A percentile compares a stretch with the other conserved stretches of the same genome.
Conservation (phyloP, 2,888 invertebrate genomes). For the Cantharis rustica region DNA sequence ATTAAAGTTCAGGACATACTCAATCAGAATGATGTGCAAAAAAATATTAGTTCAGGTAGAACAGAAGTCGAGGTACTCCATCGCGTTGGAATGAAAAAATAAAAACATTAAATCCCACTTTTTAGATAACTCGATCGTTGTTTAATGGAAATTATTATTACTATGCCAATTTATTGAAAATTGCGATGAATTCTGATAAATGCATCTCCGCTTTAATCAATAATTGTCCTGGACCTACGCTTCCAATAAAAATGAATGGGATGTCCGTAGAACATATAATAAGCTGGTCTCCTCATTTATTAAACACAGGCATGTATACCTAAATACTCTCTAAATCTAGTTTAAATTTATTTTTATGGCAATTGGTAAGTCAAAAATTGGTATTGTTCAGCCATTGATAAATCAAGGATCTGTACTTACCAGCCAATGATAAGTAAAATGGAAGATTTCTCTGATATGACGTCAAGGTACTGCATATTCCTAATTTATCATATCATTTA, state of each 20-base stretch:
- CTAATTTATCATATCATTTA: no score
- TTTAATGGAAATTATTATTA: no score
- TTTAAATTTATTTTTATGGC: no score
- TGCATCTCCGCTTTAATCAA: not conserved
- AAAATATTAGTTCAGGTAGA: not conserved
- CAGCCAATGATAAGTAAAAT: no score
- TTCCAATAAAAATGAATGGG: not conserved
- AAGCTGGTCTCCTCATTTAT: not conserved
- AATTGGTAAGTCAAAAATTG: no score
- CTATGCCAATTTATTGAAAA: no score
- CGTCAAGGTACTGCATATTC: no score
- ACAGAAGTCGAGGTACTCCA: not conserved
- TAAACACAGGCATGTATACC: not conserved
- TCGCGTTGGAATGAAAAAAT: not conserved
- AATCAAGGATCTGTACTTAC: no score
- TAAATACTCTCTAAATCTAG: no score
- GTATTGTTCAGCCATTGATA: no score
- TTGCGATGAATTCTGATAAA: not conserved
- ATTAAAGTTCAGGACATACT: not conserved
- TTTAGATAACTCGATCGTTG: not conserved
- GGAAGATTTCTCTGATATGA: no score
- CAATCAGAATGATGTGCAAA: not conserved
- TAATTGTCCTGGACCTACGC: not conserved
- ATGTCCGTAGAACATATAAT: not conserved
- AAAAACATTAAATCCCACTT: not conserved